Percentiles rank a stretch among this genome's conserved stretches.
Evolutionary conservation across 2,888 invertebrate genomes (phyloP).

Genomic region (Ochropleura leucogaster): DNA sequence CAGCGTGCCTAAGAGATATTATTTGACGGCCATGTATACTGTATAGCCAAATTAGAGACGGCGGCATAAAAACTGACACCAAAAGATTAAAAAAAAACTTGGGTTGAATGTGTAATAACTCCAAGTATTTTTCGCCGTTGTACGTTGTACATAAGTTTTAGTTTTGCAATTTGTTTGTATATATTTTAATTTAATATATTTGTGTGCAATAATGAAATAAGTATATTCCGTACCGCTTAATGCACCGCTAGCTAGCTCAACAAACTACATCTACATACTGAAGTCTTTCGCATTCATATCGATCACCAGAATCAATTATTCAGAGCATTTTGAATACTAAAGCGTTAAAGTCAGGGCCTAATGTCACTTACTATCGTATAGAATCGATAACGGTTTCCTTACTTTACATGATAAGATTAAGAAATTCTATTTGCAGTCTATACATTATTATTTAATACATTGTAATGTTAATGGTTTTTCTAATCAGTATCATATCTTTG

Average conservation of each 20-base stretch:
- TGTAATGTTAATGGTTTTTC: neutral
- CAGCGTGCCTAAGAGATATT: no score
- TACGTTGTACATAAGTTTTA: no score
- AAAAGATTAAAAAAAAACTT: no score
- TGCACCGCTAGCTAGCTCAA: neutral
- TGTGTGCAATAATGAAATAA: no score
- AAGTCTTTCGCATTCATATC: conserved; percentile 26
- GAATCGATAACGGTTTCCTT: conserved; percentile 35
- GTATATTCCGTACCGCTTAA: neutral
- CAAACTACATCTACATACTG: conserved; percentile 16
- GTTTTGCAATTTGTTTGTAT: no score
- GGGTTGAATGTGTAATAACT: no score
- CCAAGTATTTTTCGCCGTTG: no score
- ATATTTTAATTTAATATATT: no score
- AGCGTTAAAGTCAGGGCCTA: conserved; percentile 45
- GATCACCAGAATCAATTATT: conserved; percentile 48
- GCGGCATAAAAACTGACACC: no score
- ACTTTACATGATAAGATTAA: conserved; percentile 28
- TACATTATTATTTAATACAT: conserved; percentile 17
- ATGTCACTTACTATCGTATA: conserved; percentile 11
- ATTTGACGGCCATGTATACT: no score
- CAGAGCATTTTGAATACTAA: conserved; percentile 60
- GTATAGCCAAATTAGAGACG: no score
- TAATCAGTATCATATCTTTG: conserved; percentile 13
- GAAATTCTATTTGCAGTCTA: conserved; percentile 24